A percentile compares a stretch with the other conserved stretches of the same genome.
Evolutionary conservation across 2,888 invertebrate genomes (phyloP).

Genomic region (Antheraea yamamai): DNA sequence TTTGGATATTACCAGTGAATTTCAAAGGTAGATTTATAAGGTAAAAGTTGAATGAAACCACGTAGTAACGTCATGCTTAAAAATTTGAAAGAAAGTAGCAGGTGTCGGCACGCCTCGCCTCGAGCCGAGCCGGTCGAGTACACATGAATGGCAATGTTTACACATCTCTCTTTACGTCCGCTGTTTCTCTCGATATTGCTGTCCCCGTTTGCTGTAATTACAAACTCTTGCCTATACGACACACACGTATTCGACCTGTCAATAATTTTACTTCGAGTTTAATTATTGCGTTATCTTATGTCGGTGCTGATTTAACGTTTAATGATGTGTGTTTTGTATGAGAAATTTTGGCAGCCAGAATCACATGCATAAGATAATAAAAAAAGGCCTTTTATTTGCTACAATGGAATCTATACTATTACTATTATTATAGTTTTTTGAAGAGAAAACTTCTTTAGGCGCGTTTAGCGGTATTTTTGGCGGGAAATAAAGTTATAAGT

Average conservation of each 20-base stretch:
- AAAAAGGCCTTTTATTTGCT: too few species aligned
- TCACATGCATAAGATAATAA: neutral
- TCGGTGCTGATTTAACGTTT: neutral
- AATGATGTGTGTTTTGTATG: neutral
- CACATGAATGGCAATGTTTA: slow-evolving; percentile 18
- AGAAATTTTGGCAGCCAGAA: neutral
- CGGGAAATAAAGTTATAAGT: too few species aligned
- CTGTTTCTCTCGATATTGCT: slow-evolving; percentile 9
- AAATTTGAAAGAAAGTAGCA: slow-evolving; percentile 33
- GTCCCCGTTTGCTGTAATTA: slow-evolving; percentile 14
- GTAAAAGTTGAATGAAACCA: slow-evolving; percentile 41
- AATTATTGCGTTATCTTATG: neutral
- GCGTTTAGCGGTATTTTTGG: too few species aligned
- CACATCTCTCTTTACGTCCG: slow-evolving; percentile 21
- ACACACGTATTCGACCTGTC: neutral
- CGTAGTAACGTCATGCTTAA: slow-evolving; percentile 28
- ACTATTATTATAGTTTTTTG: too few species aligned
- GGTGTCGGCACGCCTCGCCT: slow-evolving; percentile 24
- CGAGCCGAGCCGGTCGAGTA: slow-evolving; percentile 19
- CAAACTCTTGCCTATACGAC: slow-evolving; percentile 9
- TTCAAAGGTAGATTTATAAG: slow-evolving; percentile 26
- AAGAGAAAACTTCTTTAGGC: too few species aligned
- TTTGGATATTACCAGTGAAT: slow-evolving; percentile 27
- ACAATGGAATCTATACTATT: too few species aligned
- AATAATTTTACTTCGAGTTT: neutral